These are phyloP conservation scores for Tyrophagus putrescentiae DNA, from an alignment of 1,140 invertebrate genomes.

Conservation along the genomic window DNA sequence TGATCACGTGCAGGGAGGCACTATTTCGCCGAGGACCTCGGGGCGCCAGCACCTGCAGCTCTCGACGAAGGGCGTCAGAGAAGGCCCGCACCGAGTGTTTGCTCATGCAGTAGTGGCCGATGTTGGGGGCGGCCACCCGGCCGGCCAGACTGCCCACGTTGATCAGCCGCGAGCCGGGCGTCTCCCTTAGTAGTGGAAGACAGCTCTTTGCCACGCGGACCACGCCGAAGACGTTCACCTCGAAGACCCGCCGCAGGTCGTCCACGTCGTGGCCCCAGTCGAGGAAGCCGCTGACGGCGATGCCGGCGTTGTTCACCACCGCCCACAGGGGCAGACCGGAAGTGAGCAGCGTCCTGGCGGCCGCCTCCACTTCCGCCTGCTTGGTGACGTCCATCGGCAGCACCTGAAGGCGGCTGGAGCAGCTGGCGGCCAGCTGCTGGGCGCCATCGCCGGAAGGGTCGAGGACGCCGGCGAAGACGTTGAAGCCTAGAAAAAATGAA, in stretches of 20 bases:
- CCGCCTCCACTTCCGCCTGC: constrained; percentile 18
- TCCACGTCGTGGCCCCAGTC: constrained; percentile 36
- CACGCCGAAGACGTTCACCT: constrained; percentile 52
- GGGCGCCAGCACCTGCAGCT: constrained; percentile 34
- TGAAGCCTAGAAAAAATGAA: constrained; percentile 30
- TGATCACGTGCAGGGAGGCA: constrained; percentile 37
- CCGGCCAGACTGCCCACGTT: constrained; percentile 38
- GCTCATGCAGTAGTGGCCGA: constrained; percentile 40
- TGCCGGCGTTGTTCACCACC: constrained; percentile 67
- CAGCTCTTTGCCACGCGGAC: constrained; percentile 44
- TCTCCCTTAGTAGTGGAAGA: constrained; percentile 51
- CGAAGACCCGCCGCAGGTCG: constrained; percentile 29
- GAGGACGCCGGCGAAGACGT: constrained; percentile 40
- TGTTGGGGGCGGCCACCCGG: constrained; percentile 27
- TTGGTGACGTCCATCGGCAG: constrained; percentile 36
- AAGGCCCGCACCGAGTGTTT: constrained; percentile 40
- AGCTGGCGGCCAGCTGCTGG: constrained; percentile 22
- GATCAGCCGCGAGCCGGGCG: constrained; percentile 41
- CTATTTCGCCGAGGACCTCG: too few relatives aligned
- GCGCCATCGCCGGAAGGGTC: constrained; percentile 32
- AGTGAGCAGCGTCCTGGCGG: background rate
- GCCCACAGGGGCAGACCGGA: constrained; percentile 52
- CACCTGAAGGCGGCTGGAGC: constrained; percentile 22
- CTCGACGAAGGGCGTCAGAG: constrained; percentile 38
- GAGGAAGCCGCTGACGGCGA: constrained; percentile 37